Conservation (phyloP, 2,113 vertebrate species). For the Vimba vimba region DNA sequence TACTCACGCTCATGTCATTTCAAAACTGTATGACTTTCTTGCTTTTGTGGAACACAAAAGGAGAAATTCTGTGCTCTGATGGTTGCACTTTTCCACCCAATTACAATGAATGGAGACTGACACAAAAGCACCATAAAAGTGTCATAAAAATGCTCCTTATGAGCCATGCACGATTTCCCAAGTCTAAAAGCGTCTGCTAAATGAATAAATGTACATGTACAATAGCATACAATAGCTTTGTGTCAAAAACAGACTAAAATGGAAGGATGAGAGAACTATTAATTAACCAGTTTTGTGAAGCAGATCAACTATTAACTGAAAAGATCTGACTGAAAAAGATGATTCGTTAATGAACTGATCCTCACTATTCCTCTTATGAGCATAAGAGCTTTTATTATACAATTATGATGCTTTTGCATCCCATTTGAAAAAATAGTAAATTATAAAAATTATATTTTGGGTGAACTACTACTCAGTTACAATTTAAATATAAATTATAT, state of each 20-base stretch:
- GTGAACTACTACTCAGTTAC: neutral
- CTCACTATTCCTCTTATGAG: too few species aligned
- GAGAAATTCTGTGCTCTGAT: neutral
- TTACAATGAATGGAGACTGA: neutral
- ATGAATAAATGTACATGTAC: too few species aligned
- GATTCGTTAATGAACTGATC: too few species aligned
- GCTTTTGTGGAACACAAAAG: neutral
- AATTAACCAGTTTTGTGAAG: neutral
- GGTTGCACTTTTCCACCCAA: neutral
- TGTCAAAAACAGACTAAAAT: neutral
- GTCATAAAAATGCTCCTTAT: neutral
- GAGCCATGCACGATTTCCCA: neutral
- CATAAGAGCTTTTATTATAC: too few species aligned
- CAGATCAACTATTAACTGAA: too few species aligned
- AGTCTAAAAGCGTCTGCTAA: neutral
- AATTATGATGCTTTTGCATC: too few species aligned
- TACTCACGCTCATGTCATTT: neutral
- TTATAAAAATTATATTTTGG: neutral
- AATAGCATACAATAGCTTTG: neutral
- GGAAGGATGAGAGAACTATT: neutral
- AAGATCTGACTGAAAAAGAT: too few species aligned
- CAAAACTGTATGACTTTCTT: neutral
- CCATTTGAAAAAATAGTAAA: neutral
- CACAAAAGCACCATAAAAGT: conserved; percentile 7
- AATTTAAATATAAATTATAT: neutral